Percentiles rank a stretch among this genome's conserved stretches.
Evolutionary conservation across 2,888 invertebrate species (phyloP).

Genomic region (Syrphus vitripennis): DNA sequence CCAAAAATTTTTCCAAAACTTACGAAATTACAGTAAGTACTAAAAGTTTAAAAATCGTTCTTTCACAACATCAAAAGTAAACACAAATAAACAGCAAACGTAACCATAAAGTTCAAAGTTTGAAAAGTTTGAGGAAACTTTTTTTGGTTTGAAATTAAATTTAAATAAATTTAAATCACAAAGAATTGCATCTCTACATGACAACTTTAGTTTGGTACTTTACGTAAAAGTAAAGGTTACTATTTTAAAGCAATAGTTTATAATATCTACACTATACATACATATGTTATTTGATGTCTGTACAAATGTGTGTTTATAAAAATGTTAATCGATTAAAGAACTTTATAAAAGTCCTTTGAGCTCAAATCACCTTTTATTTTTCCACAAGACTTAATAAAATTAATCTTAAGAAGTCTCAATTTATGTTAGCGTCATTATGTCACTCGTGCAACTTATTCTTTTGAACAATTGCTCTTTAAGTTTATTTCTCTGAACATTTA

Average conservation of each 20-base stretch:
- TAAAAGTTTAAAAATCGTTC: background rate
- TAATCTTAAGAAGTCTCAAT: background rate
- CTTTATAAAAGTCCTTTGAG: background rate
- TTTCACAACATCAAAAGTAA: background rate
- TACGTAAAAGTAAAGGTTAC: background rate
- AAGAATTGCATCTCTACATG: background rate
- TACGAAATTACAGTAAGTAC: too few relatives aligned
- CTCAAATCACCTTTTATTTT: background rate
- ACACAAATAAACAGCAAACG: background rate
- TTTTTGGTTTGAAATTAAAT: background rate
- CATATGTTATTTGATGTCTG: background rate
- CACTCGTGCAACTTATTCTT: background rate
- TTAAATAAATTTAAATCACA: background rate
- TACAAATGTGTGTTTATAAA: background rate
- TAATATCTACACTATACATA: background rate
- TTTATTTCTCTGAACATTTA: background rate
- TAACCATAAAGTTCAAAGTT: background rate
- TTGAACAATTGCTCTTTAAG: background rate
- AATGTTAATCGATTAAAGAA: background rate
- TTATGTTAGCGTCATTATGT: background rate
- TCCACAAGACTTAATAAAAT: background rate
- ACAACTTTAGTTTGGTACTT: too few relatives aligned
- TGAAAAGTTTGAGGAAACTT: background rate
- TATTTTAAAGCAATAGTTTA: background rate
- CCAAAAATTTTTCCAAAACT: too few relatives aligned